Conservation (phyloP, 2,888 invertebrate genomes). For the Phyllotreta cruciferae region DNA sequence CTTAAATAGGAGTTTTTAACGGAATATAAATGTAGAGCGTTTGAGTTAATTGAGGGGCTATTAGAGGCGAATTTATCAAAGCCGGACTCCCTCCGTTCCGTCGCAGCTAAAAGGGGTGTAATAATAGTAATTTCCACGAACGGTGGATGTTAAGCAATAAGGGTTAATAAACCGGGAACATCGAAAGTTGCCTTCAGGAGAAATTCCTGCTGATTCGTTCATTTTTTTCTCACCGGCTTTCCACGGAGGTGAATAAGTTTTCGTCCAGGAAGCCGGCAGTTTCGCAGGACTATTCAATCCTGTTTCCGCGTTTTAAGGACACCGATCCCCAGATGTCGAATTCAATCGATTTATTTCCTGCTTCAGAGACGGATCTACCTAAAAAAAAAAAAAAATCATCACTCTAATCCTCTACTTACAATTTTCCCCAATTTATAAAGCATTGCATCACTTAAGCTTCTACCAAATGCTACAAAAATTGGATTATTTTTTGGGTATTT, state of each 20-base stretch:
- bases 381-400: no score
- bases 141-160: conserved; percentile 11
- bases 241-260: conserved; percentile 23
- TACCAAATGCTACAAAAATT: no score
- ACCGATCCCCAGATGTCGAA: conserved; percentile 23
- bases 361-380: neutral
- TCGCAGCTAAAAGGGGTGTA: conserved; percentile 7
- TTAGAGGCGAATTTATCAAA: conserved; percentile 13
- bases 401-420: no score
- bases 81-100: neutral
- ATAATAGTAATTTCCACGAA: conserved; percentile 6
- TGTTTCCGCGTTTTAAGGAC: conserved; percentile 32
- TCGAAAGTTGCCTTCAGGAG: neutral
- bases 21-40: conserved; percentile 4
- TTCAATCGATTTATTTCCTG: conserved; percentile 17
- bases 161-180: conserved; percentile 1
- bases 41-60: conserved; percentile 3
- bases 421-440: no score
- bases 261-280: conserved; percentile 31
- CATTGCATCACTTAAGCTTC: no score
- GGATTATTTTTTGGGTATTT: no score
- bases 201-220: no score
- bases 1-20: neutral
- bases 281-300: conserved; percentile 25
- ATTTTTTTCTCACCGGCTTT: conserved; percentile 13